Evolutionary conservation across 2,888 invertebrate genomes (phyloP), one percentile per base, ranked within the genome.

Genomic region (Apeira syringaria): DNA sequence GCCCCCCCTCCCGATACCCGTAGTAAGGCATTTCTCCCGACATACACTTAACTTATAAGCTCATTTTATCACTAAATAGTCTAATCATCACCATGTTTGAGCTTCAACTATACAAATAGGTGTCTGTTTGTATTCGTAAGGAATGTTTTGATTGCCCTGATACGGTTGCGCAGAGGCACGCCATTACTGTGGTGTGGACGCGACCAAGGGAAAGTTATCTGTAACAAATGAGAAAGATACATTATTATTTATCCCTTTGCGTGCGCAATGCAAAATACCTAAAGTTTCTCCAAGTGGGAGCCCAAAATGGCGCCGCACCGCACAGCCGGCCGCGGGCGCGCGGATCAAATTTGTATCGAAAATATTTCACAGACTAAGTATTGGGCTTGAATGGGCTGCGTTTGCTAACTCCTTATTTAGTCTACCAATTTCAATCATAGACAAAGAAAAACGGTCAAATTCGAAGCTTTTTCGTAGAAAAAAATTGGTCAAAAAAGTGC

Each of bases 41-140:
- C 80, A 84, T 82, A 56, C 78, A 84, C 84, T 82, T 79, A 86
- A 84, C 71, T 82, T 86, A 86, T 84, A 88, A 88, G 88, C 88
- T 88, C 88, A 88, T 88, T 74, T 63, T 85, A 76, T 81, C 71
- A 84, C 80, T 81, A 71, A 59, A 64, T 55, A 68, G 75, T 80
- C 75, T 75, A 68, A 71, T 71, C 68, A 77, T 85, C 68, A 85
- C 82, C 88, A 89, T 89, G 10, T 56, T 76, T 34, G 12, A 55
- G 47, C 61, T 69, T 86, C 80, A 88, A 82, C 88, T 88, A 50
- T 88, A 84, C 52, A 82, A 60, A 62, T 85, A 87, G 10, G 80
- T 77, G 56, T 87, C 86, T 44, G 78, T 74, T 61, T 68, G 70
- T 54, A 81, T 70, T 39, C 77, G 77, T 31, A 71, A 68, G 8